Conservation (phyloP, 2,797 vertebrate species). For the Lates japonicus region DNA sequence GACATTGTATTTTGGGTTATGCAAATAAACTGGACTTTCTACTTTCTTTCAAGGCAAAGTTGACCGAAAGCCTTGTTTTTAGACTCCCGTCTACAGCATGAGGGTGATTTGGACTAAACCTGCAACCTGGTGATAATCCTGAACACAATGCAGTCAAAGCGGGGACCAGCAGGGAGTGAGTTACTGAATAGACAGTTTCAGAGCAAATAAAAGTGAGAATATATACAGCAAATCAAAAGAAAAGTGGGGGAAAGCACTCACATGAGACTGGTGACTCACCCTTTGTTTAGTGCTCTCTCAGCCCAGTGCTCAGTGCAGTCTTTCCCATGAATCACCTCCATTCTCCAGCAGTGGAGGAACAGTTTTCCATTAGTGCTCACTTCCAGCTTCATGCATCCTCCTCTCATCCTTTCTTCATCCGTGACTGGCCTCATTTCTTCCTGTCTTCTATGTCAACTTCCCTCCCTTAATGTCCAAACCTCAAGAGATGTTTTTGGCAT, state of each 20-base stretch:
- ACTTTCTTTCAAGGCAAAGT: not conserved
- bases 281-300: not conserved
- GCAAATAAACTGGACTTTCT: not conserved
- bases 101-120: not conserved
- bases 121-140: not conserved
- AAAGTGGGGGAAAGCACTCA: not conserved
- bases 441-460: not conserved
- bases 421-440: not conserved
- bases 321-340: conserved; percentile 25
- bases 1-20: not conserved
- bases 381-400: not conserved
- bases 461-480: not conserved
- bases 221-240: not conserved
- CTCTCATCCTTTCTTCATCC: not conserved
- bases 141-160: not conserved
- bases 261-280: conserved; percentile 20
- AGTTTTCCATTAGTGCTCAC: conserved; percentile 19
- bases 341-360: not conserved
- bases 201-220: not conserved
- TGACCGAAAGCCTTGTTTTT: not conserved
- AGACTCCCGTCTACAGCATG: not conserved
- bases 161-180: not conserved
- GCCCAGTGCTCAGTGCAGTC: not conserved
- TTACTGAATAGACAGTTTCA: not conserved
- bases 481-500: not conserved